Base-by-base conservation (phyloP, 2,888 invertebrate species). In the Scelioninae gen. 2 region DNA sequence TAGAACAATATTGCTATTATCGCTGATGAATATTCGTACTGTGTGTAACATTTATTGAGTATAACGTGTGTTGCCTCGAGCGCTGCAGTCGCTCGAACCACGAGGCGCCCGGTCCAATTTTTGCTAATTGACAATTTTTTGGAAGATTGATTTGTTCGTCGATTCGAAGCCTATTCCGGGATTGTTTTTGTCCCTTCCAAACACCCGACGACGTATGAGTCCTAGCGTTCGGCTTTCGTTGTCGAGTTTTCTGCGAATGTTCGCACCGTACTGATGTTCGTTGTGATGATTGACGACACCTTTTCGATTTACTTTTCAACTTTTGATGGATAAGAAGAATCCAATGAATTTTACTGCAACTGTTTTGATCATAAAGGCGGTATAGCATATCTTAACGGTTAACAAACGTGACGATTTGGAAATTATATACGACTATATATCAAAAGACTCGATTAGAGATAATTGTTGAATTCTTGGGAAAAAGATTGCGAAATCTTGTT, bases 1-100 rank as follows among this genome's bases (percentile, higher is more conserved):
- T 84, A 83, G 82, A 84, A 84, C 84, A 83, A 84, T 84, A 84
- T 81, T 80, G 79, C 79, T 80, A 79, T 78, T 81, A 83, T 80
- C 76, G 78, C 77, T 81, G 80, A 82, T 77, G 76, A 81, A 78
- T 78, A 78, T 80, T 80, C 79, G 76, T 80, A 80, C 78, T 81
- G 77, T 81, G 81, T 80, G 81, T 83, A 83, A 83, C 81, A 83
- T 83, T 83, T 83, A 83, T 84, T 82, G 81, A 81, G 77, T 81
- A 79, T 81, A 80, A 78, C 78, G 72, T 79, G 79, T 78, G 73
- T 76, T 63, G 78, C 78, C 78, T 77, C 76, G 73, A 72, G 65
- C 77, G 79, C 78, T 74, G 77, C 60, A 79, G 81, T 81, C 79
- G 75, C 77, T 74, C 67, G 53, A 74, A 71, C 67, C 64, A 50